Percentiles rank a stretch among this genome's conserved stretches.
Conservation (phyloP, 2,888 invertebrate species). For the Mesorhabditis belari region DNA sequence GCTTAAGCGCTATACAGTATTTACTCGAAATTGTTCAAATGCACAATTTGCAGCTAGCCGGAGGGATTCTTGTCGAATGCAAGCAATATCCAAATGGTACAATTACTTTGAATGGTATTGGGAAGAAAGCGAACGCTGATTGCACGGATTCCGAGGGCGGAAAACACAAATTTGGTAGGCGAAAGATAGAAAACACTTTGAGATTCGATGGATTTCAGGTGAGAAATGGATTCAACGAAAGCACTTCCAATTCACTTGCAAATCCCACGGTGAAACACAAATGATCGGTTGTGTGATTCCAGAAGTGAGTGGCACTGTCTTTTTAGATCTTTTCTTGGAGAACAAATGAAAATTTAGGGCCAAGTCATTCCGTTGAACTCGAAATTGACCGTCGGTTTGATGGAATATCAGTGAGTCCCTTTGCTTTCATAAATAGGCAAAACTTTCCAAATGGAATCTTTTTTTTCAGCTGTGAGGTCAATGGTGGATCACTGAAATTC, state of each 20-base stretch:
- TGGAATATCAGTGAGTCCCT: constrained; percentile 10
- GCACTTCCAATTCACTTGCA: constrained; percentile 10
- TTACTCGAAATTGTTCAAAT: background rate
- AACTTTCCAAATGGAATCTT: background rate
- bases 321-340: background rate
- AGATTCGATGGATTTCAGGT: constrained; percentile 1
- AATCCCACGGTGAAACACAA: background rate
- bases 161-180: background rate
- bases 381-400: background rate
- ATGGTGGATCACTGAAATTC: constrained; percentile 14
- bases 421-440: background rate
- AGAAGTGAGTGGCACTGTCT: background rate
- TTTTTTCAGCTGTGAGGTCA: constrained; percentile 17
- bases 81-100: constrained; percentile 30
- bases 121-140: background rate
- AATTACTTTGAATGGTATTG: constrained; percentile 20
- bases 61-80: constrained; percentile 27
- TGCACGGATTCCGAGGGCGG: constrained; percentile 6
- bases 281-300: background rate
- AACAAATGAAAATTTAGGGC: no score
- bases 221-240: constrained; percentile 8
- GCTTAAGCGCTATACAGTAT: background rate
- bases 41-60: constrained; percentile 6
- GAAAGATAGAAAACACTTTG: no score
- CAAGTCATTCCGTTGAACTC: constrained; percentile 3